Conservation (phyloP, 2,888 invertebrate genomes). For the Lycophotia porphyrea region DNA sequence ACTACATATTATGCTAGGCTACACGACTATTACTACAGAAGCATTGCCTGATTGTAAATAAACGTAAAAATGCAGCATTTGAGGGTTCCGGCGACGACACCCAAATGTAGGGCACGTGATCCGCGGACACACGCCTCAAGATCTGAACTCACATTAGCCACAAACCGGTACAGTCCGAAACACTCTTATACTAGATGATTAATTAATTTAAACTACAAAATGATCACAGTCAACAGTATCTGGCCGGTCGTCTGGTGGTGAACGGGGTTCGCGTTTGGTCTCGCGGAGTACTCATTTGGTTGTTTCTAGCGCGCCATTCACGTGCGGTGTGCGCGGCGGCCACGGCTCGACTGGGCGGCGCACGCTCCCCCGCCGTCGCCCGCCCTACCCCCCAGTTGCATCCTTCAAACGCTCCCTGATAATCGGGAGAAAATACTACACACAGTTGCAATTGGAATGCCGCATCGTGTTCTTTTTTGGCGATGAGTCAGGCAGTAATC, state of each 20-base stretch:
- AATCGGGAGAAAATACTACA: conserved; percentile 88
- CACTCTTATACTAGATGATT: conserved; percentile 75
- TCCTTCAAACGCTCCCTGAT: conserved; percentile 87
- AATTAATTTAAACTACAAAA: conserved; percentile 67
- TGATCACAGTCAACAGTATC: conserved; percentile 83
- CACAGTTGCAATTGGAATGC: conserved; percentile 87
- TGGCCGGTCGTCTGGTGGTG: conserved; percentile 71
- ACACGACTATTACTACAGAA: conserved; percentile 74
- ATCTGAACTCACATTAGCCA: conserved; percentile 88
- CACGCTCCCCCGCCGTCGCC: conserved; percentile 64
- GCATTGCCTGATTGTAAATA: conserved; percentile 81
- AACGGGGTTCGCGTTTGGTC: conserved; percentile 77
- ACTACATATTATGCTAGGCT: conserved; percentile 62
- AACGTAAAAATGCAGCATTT: conserved; percentile 81
- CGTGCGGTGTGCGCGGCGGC: conserved; percentile 78
- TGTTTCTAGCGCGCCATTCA: conserved; percentile 72
- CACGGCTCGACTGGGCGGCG: conserved; percentile 84
- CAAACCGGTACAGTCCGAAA: conserved; percentile 84
- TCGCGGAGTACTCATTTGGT: conserved; percentile 85
- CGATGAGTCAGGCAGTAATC: conserved; percentile 86
- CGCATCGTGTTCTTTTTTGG: conserved; percentile 86
- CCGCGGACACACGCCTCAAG: conserved; percentile 79
- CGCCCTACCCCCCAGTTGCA: conserved; percentile 80
- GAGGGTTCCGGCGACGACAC: conserved; percentile 83
- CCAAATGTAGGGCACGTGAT: conserved; percentile 87